Evolutionary conservation across 2,113 vertebrate genomes (phyloP).

Genomic region (Gracilinanus agilis): DNA sequence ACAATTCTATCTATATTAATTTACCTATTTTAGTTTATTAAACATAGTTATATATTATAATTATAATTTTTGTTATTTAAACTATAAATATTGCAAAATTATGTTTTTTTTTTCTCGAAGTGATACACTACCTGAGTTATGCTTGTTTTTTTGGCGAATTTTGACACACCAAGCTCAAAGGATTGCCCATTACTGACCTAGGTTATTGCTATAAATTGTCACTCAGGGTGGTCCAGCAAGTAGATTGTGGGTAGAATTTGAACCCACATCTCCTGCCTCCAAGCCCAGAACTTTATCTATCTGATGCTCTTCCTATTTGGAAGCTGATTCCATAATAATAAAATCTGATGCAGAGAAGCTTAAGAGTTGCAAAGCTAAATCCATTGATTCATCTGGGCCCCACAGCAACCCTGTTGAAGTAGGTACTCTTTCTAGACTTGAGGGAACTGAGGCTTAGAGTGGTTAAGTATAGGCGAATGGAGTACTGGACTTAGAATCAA

Average conservation of each 20-base stretch:
- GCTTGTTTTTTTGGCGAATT: no score
- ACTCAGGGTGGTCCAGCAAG: no score
- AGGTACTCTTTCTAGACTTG: neutral
- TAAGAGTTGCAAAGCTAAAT: neutral
- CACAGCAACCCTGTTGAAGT: neutral
- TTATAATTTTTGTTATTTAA: no score
- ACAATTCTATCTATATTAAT: no score
- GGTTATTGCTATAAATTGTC: no score
- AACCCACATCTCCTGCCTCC: neutral
- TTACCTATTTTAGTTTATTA: no score
- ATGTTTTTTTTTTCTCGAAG: no score
- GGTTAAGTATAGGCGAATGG: neutral
- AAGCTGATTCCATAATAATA: neutral
- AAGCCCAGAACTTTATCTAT: neutral
- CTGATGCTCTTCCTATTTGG: neutral
- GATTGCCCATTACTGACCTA: no score
- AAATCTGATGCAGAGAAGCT: neutral
- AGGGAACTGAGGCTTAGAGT: neutral
- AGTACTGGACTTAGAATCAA: neutral
- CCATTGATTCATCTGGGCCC: neutral
- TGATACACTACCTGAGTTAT: no score
- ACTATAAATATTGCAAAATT: no score
- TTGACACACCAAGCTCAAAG: no score
- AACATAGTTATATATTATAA: no score
- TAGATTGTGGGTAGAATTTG: neutral